Evolutionary conservation across 1,140 invertebrate genomes (phyloP).

Genomic region (Goniozus legneri): DNA sequence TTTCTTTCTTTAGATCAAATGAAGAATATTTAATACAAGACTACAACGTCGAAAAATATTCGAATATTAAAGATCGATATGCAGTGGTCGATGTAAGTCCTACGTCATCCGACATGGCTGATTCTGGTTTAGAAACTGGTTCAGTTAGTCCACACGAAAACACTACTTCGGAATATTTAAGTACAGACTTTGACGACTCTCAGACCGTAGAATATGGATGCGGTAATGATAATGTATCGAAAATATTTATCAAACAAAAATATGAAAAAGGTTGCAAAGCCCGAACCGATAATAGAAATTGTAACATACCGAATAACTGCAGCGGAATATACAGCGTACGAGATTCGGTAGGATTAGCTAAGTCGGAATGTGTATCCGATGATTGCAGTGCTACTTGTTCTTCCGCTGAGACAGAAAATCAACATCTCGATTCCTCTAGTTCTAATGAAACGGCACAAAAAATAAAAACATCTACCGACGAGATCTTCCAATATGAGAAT

Average conservation of each 20-base stretch:
- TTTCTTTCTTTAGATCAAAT: slow-evolving; percentile 17
- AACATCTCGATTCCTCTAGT: slow-evolving; percentile 26
- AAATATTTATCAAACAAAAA: slow-evolving; percentile 16
- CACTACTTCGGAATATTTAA: slow-evolving; percentile 47
- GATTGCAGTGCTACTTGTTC: slow-evolving; percentile 28
- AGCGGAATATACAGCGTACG: slow-evolving; percentile 1
- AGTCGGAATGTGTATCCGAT: slow-evolving; percentile 16
- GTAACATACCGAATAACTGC: slow-evolving; percentile 9
- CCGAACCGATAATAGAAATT: slow-evolving; percentile 6
- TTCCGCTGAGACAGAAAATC: slow-evolving; percentile 30
- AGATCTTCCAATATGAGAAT: slow-evolving; percentile 42
- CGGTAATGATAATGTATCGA: slow-evolving; percentile 60
- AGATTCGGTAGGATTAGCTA: slow-evolving; percentile 6
- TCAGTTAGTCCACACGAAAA: slow-evolving; percentile 53
- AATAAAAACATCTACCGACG: slow-evolving; percentile 24
- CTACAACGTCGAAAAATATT: neutral
- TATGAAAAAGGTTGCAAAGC: slow-evolving; percentile 9
- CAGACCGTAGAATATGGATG: slow-evolving; percentile 67
- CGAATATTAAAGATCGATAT: slow-evolving; percentile 14
- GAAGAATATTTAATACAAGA: slow-evolving; percentile 14
- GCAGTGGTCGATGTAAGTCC: slow-evolving; percentile 14
- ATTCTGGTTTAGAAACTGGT: slow-evolving; percentile 59
- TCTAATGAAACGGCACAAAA: slow-evolving; percentile 30
- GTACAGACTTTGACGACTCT: slow-evolving; percentile 47
- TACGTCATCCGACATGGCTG: slow-evolving; percentile 51